Conservation (phyloP, 2,113 vertebrate species). For the Tinamus guttatus region DNA sequence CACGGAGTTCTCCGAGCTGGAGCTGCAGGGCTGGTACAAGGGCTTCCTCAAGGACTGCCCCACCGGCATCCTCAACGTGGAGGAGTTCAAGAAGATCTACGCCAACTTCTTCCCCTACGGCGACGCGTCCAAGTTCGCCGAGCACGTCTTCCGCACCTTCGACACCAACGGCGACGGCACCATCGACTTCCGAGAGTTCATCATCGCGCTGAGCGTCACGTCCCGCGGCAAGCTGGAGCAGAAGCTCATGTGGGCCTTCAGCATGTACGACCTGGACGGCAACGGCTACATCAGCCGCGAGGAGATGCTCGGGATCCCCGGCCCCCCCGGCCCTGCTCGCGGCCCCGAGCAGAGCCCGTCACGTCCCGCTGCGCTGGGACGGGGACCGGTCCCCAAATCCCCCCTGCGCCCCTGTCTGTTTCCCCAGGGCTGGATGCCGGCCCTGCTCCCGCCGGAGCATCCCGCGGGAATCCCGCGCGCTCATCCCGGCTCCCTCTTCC, state of each 20-base stretch:
- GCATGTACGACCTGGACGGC: slow-evolving; percentile 98
- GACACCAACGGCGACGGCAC: slow-evolving; percentile 97
- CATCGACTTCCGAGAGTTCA: slow-evolving; percentile 99
- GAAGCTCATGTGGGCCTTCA: slow-evolving; percentile 99
- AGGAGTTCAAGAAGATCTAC: slow-evolving; percentile 99
- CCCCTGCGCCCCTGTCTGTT: background rate
- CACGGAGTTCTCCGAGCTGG: slow-evolving; percentile 97
- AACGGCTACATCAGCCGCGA: slow-evolving; percentile 99
- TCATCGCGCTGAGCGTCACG: slow-evolving; percentile 97
- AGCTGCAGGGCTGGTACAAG: slow-evolving; percentile 99
- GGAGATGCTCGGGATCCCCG: slow-evolving; percentile 94
- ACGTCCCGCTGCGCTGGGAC: accelerated
- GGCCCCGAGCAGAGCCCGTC: background rate
- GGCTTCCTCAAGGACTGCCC: slow-evolving; percentile 99
- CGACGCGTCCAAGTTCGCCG: slow-evolving; percentile 96
- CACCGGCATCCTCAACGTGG: slow-evolving; percentile 94
- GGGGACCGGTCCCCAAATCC: background rate
- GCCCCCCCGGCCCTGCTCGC: accelerated
- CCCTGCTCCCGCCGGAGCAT: background rate
- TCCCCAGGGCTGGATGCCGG: accelerated
- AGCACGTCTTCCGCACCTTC: slow-evolving; percentile 98
- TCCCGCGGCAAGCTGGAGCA: slow-evolving; percentile 97
- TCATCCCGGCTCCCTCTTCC: background rate
- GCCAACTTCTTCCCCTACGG: slow-evolving; percentile 99
- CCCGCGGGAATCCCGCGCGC: background rate